Conservation (phyloP, 2,113 vertebrate species). For the Mobula birostris region DNA sequence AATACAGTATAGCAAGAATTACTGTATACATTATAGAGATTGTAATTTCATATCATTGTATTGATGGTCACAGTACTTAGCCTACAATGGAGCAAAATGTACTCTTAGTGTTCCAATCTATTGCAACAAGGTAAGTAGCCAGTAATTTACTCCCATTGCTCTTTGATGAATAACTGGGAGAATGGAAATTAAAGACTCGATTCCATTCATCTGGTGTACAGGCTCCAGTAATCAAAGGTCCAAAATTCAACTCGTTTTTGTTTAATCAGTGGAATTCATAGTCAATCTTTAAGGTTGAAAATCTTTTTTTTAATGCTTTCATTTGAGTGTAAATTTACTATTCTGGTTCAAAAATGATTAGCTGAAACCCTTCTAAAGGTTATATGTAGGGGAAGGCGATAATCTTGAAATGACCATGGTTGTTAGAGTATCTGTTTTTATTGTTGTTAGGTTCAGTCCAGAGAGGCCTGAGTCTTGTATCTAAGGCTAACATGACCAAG, state of each 20-base stretch:
- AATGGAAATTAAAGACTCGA: background rate
- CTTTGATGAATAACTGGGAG: background rate
- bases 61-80: background rate
- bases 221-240: background rate
- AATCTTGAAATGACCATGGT: background rate
- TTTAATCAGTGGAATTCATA: background rate
- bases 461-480: background rate
- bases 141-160: background rate
- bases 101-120: background rate
- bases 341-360: background rate
- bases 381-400: background rate
- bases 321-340: background rate
- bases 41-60: background rate
- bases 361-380: background rate
- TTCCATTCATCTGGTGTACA: background rate
- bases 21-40: background rate
- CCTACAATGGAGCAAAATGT: background rate
- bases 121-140: background rate
- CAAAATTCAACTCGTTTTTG: background rate
- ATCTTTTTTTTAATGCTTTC: background rate
- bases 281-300: background rate
- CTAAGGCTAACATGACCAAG: too few species aligned
- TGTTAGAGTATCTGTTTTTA: background rate
- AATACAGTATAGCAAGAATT: background rate
- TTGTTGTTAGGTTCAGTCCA: background rate